phyloP scores from a whole-genome alignment of 1,140 invertebrate genomes.

The Drosophila auraria region DNA sequence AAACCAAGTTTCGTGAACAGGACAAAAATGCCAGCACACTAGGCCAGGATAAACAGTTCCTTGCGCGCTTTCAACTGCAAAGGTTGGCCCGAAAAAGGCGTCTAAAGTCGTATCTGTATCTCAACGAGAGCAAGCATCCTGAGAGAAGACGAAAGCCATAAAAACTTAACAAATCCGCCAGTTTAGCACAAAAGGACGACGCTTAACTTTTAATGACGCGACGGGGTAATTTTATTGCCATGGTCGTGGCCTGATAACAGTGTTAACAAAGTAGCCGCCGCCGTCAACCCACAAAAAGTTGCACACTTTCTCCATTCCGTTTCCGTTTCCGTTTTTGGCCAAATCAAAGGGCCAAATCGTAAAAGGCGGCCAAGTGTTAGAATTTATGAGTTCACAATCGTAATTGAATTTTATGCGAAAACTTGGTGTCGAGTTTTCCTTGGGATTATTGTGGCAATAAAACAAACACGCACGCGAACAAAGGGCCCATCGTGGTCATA shows the following conservation, averaged over 20 bases:
- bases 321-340: background rate
- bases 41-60: constrained; percentile 63
- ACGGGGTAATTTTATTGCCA: constrained; percentile 68
- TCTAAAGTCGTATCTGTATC: constrained; percentile 1
- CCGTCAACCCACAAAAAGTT: constrained; percentile 38
- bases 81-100: constrained; percentile 50
- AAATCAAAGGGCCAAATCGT: constrained; percentile 72
- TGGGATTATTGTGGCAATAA: constrained; percentile 55
- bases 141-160: constrained; percentile 20
- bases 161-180: constrained; percentile 57
- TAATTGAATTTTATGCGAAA: constrained; percentile 81
- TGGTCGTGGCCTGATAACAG: constrained; percentile 62
- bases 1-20: constrained; percentile 55
- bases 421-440: constrained; percentile 51
- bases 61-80: constrained; percentile 78
- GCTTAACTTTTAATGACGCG: constrained; percentile 65
- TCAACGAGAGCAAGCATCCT: constrained; percentile 2
- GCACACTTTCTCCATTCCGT: constrained; percentile 24
- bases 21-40: constrained; percentile 70
- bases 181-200: constrained; percentile 47
- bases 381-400: constrained; percentile 73
- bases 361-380: constrained; percentile 69
- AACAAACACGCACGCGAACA: constrained; percentile 43
- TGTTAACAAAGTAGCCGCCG: constrained; percentile 63
- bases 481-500: constrained; percentile 18